phyloP scores from a whole-genome alignment of 2,888 invertebrate genomes.

The Deilephila porcellus region DNA sequence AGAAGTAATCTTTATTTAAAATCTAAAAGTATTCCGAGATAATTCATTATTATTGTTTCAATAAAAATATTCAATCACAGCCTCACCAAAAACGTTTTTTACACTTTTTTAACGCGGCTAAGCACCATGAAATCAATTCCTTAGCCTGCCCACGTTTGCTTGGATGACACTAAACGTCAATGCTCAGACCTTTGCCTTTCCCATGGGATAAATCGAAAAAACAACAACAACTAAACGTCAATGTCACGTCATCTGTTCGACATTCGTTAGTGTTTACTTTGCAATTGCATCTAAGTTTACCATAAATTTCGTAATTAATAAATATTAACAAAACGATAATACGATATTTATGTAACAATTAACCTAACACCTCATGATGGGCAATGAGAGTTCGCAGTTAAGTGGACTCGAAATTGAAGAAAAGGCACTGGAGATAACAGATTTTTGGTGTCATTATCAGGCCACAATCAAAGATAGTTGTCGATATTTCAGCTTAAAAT shows the following conservation, averaged over 20 bases:
- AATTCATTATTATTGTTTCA: too few relatives aligned
- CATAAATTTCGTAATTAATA: background rate
- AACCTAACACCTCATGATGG: constrained; percentile 84
- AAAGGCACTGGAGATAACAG: constrained; percentile 90
- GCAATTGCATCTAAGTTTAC: background rate
- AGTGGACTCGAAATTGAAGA: constrained; percentile 90
- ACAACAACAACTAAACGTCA: background rate
- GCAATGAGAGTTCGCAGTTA: constrained; percentile 90
- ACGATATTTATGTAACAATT: constrained; percentile 27
- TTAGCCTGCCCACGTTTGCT: background rate
- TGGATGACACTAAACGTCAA: background rate
- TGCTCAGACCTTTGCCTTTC: too few relatives aligned
- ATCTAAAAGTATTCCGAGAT: too few relatives aligned
- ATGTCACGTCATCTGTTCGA: constrained; percentile 19
- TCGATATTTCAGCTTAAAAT: constrained; percentile 78
- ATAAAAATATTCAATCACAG: too few relatives aligned
- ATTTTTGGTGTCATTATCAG: constrained; percentile 90
- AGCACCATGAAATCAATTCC: background rate
- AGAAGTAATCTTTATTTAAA: too few relatives aligned
- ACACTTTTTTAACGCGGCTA: too few relatives aligned
- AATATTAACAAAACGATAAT: background rate
- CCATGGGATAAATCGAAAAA: background rate
- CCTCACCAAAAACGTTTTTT: too few relatives aligned
- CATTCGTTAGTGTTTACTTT: constrained; percentile 13
- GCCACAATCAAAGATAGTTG: constrained; percentile 86